Evolutionary conservation across 64 coral and sea anemone species (phyloP), one percentile per base, ranked within the genome.

Genomic region (Porites australiensis): DNA sequence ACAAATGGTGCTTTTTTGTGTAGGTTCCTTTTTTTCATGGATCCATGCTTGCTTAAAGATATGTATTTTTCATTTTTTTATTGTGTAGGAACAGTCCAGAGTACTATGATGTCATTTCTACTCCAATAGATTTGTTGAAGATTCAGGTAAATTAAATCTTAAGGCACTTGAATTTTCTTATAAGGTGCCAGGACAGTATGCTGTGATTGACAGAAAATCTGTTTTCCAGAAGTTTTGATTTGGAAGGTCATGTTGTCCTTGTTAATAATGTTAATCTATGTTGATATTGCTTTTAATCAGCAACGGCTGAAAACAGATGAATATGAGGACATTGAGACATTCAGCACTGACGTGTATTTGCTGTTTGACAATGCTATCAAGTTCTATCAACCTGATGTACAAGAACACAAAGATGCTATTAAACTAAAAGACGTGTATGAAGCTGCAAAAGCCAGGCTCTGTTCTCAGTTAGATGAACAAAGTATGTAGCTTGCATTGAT

Each of bases 291-390:
- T 82, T 2, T 59, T 74, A 53, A 27, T 83, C 55, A 98, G 95
- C 95, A 98, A 98, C 88, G 92, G 46, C 89, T 98, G 48, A 98
- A 94, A 83, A 98, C 95, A 82, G 95, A 98, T 64, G 95, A 98
- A 70, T 98, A 98, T 83, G 95, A 98, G 73, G 95, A 94, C 68
- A 63, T 94, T 5, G 95, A 94, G 27, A 82, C 82, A n/a, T 81
- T 98, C 22, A 91, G 74, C 19, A 70, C 86, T 18, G 95, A 98
- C n/a, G 59, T 98, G 51, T 37, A 82, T 60, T 69, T 98, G 59
- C 78, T 98, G 50, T 86, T 98, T 79, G 92, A 98, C 37, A 98
- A 98, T 91, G 95, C 95, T 44, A 89, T 98, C 43, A 98, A 94
- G 51, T 98, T 91, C 58, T 98, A 98, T 70, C 65, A 88, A 18